Base-by-base conservation (phyloP, 2,797 vertebrate species). In the Sebastolobus alascanus region DNA sequence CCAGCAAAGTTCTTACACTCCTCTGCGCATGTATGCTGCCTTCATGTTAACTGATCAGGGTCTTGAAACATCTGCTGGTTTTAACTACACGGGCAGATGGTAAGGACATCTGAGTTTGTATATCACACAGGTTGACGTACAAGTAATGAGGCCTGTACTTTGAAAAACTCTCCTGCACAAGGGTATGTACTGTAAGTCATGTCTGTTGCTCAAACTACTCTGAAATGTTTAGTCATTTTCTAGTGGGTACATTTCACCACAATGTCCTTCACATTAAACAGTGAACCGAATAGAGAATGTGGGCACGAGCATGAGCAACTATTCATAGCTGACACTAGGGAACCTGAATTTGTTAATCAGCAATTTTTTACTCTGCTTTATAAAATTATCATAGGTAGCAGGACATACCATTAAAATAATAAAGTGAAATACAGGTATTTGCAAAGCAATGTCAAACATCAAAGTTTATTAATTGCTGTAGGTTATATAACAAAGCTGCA, bases 41-140 rank as follows among this genome's bases (percentile, higher is more conserved):
- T 59, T 59, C 65, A 73, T 82, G 81, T 79, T 82, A 75, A 76
- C 75, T 85, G 80, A 88, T 78, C 75, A 61, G 29, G 50, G 37
- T 46, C 74, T 64, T 55, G 20, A 71, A 84, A 71, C 83, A 79
- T 79, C 78, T 88, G 84, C 64, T 73, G 37, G 63, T 68, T 66
- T 73, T 33, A 50, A 72, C 73, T 56, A 70, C 73, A 70, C 33
- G 40, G 67, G 37, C 72, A 82, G 22, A 70, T 60, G 20, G 54
- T 78, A 84, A 86, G 82, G 79, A 77, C 82, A 73, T 74, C 25
- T 6, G 40, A 70, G 65, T 83, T 59, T 79, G 55, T 61, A 50
- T 16, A 70, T 66, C 68, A 78, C 58, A 43, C 4, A 20, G 29
- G 35, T 58, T 43, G 66, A 82, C 29, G 2, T 61, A 43, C 14